These are phyloP conservation scores for Ceyx melanurus DNA, from an alignment of 2,113 vertebrate genomes.

Conservation along the genomic window DNA sequence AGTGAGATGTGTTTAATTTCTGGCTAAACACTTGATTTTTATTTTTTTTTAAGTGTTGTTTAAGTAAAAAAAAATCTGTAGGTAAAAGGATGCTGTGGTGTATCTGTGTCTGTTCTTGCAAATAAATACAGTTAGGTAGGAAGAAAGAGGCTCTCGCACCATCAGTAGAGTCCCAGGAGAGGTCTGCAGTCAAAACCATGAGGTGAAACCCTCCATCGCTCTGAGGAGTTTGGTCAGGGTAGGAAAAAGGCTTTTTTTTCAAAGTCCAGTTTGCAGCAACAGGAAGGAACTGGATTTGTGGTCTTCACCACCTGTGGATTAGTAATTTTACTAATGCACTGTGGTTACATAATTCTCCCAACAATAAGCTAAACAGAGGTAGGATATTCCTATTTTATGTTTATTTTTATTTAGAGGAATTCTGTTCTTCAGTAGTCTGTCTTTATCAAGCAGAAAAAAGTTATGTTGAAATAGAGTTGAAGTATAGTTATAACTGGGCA, in stretches of 20 bases:
- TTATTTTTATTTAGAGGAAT: background rate
- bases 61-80: background rate
- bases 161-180: accelerated
- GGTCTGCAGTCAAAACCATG: accelerated
- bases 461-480: background rate
- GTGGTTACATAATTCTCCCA: background rate
- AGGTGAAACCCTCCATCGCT: background rate
- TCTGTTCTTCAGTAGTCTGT: background rate
- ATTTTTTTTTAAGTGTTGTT: background rate
- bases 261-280: accelerated
- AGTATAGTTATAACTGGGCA: slow-evolving; percentile 1
- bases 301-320: background rate
- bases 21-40: accelerated
- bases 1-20: accelerated
- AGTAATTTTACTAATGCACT: background rate
- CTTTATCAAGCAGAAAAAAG: background rate
- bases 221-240: background rate
- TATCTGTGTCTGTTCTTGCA: accelerated
- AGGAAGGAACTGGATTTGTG: accelerated
- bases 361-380: background rate
- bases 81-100: background rate
- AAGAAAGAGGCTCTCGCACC: accelerated
- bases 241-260: background rate
- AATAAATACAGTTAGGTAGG: accelerated
- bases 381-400: background rate